Conservation (phyloP, 2,888 invertebrate species). For the Rhagium mordax region DNA sequence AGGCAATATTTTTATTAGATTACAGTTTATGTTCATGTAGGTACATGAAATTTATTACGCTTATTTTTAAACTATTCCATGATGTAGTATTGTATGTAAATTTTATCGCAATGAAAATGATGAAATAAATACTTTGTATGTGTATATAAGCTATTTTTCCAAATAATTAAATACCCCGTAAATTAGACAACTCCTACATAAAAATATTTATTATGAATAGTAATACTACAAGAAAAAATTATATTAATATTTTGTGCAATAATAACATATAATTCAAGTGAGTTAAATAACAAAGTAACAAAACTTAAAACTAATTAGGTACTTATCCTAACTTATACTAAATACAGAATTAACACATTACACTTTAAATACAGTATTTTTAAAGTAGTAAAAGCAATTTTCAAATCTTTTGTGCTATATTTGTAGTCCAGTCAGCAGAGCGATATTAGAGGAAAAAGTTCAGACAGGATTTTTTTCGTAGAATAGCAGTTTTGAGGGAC, state of each 20-base stretch:
- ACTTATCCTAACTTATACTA: background rate
- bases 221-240: background rate
- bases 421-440: too few species aligned
- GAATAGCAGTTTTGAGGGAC: too few species aligned
- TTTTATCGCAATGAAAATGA: background rate
- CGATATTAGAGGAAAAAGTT: too few species aligned
- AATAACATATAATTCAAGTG: conserved; percentile 10
- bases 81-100: background rate
- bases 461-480: too few species aligned
- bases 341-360: background rate
- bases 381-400: too few species aligned
- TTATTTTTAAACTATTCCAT: conserved; percentile 17
- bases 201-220: background rate
- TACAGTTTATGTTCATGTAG: background rate
- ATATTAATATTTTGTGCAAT: conserved; percentile 8
- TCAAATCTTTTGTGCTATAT: too few species aligned
- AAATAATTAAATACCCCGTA: too few species aligned
- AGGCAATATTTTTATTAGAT: conserved; percentile 10
- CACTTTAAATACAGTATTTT: background rate
- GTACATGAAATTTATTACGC: conserved; percentile 11
- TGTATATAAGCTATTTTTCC: background rate
- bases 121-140: background rate
- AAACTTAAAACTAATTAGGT: background rate
- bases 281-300: conserved; percentile 15
- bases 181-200: too few species aligned